Conservation (phyloP, 2,113 vertebrate genomes). For the Excalfactoria chinensis region DNA sequence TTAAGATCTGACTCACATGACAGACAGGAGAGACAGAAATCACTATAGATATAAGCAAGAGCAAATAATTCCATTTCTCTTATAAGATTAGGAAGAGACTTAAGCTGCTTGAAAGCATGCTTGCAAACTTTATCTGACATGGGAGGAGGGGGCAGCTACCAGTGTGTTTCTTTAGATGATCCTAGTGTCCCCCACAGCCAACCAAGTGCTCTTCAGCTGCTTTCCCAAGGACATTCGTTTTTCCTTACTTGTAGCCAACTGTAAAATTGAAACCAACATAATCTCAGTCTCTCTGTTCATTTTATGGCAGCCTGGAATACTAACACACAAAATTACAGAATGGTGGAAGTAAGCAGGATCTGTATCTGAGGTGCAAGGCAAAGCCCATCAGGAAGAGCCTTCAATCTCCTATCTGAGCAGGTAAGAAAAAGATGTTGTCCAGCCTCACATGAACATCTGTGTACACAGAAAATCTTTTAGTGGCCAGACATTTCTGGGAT, state of each 20-base stretch:
- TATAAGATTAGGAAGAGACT: slow-evolving; percentile 25
- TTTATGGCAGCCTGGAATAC: neutral
- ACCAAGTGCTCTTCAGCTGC: rapidly evolving
- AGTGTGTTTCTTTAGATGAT: neutral
- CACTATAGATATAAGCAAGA: neutral
- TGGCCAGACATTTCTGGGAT: neutral
- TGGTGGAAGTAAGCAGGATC: neutral
- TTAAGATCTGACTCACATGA: slow-evolving; percentile 29
- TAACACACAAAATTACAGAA: neutral
- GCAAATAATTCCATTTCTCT: slow-evolving; percentile 31
- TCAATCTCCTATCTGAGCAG: neutral
- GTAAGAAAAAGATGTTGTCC: neutral
- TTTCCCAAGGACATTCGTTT: neutral
- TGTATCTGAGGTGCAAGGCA: neutral
- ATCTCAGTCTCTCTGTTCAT: neutral
- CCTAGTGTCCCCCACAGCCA: rapidly evolving
- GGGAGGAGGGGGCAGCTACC: neutral
- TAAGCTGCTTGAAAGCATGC: slow-evolving; percentile 20
- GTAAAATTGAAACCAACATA: neutral
- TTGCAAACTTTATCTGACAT: slow-evolving; percentile 3
- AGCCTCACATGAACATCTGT: neutral
- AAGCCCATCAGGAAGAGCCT: neutral
- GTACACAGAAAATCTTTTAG: neutral
- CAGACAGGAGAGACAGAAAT: slow-evolving; percentile 14
- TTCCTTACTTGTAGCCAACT: neutral